Evolutionary conservation across 2,113 vertebrate species (phyloP).

Genomic region (Ploceus nigricollis): DNA sequence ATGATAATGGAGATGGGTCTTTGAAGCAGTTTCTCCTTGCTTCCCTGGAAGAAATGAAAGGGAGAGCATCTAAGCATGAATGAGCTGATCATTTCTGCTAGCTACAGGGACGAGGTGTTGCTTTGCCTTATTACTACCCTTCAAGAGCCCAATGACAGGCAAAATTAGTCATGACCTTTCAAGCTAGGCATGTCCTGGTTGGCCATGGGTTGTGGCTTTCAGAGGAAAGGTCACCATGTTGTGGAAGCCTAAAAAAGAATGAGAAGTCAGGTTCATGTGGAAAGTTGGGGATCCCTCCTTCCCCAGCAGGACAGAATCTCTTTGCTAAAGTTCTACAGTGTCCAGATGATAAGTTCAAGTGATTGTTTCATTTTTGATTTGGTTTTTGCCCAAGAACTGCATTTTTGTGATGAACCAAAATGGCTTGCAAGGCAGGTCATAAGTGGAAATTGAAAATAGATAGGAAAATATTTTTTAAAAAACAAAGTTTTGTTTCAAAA

Average conservation of each 20-base stretch:
- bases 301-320: slow-evolving; percentile 1
- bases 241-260: slow-evolving; percentile 62
- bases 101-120: slow-evolving; percentile 24
- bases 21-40: slow-evolving; percentile 79
- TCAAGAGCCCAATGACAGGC: slow-evolving; percentile 40
- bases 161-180: slow-evolving; percentile 59
- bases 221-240: slow-evolving; percentile 58
- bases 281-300: slow-evolving; percentile 20
- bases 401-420: neutral
- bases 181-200: slow-evolving; percentile 56
- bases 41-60: slow-evolving; percentile 81
- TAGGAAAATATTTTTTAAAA: neutral
- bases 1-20: slow-evolving; percentile 78
- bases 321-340: neutral
- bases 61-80: slow-evolving; percentile 75
- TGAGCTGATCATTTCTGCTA: slow-evolving; percentile 50
- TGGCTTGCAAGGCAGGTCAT: neutral
- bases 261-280: slow-evolving; percentile 45
- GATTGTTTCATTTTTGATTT: neutral
- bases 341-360: neutral
- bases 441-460: neutral
- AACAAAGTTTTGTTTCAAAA: neutral
- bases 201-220: slow-evolving; percentile 53
- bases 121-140: slow-evolving; percentile 32
- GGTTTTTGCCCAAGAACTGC: neutral